phyloP scores from a whole-genome alignment of 2,113 vertebrate genomes.

The Gavialis gangeticus region DNA sequence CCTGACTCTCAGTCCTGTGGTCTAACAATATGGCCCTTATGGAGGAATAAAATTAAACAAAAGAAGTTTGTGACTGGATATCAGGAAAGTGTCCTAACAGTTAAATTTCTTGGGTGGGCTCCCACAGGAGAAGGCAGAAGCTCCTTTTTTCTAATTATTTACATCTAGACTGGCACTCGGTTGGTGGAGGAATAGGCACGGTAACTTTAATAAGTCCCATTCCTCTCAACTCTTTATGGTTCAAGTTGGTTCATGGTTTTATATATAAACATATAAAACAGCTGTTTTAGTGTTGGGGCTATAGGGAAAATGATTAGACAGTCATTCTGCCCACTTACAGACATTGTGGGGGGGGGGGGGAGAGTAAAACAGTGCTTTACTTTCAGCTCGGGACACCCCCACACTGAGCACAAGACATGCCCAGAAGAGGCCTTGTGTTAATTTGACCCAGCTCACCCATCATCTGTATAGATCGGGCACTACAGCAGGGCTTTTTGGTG shows the following conservation, averaged over 20 bases:
- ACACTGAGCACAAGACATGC: too few species aligned
- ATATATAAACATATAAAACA: constrained; percentile 35
- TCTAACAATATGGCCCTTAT: constrained; percentile 22
- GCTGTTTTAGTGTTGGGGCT: constrained; percentile 17
- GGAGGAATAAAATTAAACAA: constrained; percentile 14
- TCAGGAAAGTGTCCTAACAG: constrained; percentile 54
- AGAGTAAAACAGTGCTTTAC: too few species aligned
- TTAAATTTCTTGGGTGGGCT: constrained; percentile 53
- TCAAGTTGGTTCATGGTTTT: background rate
- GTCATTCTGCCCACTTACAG: background rate
- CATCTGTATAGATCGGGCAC: too few species aligned
- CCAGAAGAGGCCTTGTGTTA: too few species aligned
- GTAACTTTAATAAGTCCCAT: constrained; percentile 55
- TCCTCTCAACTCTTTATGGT: constrained; percentile 10
- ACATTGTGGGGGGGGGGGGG: too few species aligned
- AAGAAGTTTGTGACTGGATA: constrained; percentile 27
- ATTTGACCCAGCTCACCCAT: too few species aligned
- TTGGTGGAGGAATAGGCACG: constrained; percentile 43
- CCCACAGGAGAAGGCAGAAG: constrained; percentile 58
- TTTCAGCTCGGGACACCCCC: too few species aligned
- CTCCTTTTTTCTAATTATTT: constrained; percentile 70
- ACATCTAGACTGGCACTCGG: constrained; percentile 46
- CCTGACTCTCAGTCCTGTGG: background rate
- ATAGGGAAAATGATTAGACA: background rate
- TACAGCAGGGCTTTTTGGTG: too few species aligned